phyloP scores from a whole-genome alignment of 37 sponge, comb jelly and placozoan genomes.

The Halichondria panicea region DNA sequence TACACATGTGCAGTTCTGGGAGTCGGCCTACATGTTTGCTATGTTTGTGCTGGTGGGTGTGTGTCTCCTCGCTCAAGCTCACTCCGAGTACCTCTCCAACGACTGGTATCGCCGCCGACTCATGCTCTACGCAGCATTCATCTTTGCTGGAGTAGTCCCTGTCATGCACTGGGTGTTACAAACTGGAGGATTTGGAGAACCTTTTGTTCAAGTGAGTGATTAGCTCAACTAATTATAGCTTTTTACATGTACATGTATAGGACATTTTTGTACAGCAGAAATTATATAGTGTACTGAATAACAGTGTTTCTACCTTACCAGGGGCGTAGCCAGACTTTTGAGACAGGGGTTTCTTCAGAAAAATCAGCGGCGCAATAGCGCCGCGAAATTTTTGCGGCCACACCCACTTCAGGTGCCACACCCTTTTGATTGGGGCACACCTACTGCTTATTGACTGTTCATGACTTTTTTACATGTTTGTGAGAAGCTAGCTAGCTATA shows the following conservation, averaged over 20 bases:
- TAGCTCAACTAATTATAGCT: neutral
- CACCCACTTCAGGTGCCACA: no score
- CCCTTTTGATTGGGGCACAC: no score
- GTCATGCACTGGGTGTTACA: slow-evolving; percentile 79
- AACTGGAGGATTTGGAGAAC: slow-evolving; percentile 53
- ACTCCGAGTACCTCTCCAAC: slow-evolving; percentile 71
- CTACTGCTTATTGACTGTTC: no score
- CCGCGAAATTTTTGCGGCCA: no score
- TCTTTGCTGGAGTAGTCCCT: slow-evolving; percentile 78
- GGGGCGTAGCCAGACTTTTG: no score
- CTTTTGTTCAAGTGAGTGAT: slow-evolving; percentile 60
- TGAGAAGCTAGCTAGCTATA: no score
- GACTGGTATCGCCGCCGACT: slow-evolving; percentile 73
- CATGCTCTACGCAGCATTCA: slow-evolving; percentile 65
- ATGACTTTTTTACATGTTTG: no score
- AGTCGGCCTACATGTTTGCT: slow-evolving; percentile 56
- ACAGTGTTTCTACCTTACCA: no score
- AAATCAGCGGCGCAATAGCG: no score
- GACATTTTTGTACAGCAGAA: neutral
- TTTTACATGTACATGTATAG: neutral
- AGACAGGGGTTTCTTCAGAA: no score
- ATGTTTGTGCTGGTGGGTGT: slow-evolving; percentile 37
- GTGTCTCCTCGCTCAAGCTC: slow-evolving; percentile 59
- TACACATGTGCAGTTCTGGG: slow-evolving; percentile 42
- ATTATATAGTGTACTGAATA: no score